Conservation (phyloP, 2,797 vertebrate species). For the Diceros bicornis region DNA sequence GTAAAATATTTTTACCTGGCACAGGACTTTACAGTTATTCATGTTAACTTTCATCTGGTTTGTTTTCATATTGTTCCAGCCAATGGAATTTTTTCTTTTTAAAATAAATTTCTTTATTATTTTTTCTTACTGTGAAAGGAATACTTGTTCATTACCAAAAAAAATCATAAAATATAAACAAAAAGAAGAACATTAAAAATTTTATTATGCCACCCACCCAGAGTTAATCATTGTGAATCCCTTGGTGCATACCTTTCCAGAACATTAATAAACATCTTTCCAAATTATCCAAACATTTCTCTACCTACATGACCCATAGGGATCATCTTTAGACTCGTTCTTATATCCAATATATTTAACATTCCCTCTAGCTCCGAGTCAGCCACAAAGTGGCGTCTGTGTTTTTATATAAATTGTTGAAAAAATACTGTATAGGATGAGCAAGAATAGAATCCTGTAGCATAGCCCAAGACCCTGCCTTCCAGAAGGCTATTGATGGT, state of each 20-base stretch:
- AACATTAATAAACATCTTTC: constrained; percentile 47
- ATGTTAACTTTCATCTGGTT: background rate
- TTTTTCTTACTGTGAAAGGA: constrained; percentile 51
- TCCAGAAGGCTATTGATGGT: background rate
- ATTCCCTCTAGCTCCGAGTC: background rate
- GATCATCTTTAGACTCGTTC: background rate
- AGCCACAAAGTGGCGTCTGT: constrained; percentile 4
- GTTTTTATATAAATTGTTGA: background rate
- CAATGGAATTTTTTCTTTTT: background rate
- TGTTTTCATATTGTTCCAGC: constrained; percentile 48
- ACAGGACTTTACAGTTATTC: background rate
- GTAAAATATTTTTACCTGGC: background rate
- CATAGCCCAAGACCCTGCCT: background rate
- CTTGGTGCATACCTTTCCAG: background rate
- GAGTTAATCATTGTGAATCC: background rate
- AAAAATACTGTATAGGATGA: background rate
- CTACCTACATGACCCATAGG: background rate
- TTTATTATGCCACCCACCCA: background rate
- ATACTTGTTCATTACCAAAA: constrained; percentile 7
- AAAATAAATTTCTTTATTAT: constrained; percentile 20
- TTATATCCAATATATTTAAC: background rate
- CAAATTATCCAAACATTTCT: constrained; percentile 48
- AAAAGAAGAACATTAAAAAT: constrained; percentile 51
- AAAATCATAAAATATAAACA: background rate
- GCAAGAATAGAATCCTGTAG: background rate